A percentile compares a stretch with the other conserved stretches of the same genome.
Evolutionary conservation across 2,888 invertebrate species (phyloP).

Genomic region (Nineta flava): DNA sequence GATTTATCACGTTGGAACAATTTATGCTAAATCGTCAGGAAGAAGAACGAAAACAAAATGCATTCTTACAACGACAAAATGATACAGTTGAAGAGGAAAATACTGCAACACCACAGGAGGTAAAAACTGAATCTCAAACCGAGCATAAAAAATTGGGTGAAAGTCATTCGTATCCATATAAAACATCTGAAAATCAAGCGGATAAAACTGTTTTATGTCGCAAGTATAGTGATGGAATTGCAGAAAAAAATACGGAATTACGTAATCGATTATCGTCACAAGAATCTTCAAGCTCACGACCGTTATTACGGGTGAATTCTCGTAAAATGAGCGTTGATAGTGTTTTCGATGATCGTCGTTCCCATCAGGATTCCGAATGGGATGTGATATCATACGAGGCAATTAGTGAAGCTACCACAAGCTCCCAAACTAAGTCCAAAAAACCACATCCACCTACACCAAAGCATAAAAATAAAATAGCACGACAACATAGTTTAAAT

Average conservation of each 20-base stretch:
- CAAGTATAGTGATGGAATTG: slow-evolving; percentile 3
- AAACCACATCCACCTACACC: slow-evolving; percentile 11
- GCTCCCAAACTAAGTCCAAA: not conserved
- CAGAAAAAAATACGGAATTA: not conserved
- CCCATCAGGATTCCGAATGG: not conserved
- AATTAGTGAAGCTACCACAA: not conserved
- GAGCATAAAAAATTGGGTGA: slow-evolving; percentile 9
- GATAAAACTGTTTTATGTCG: slow-evolving; percentile 4
- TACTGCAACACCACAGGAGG: not conserved
- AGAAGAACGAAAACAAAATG: slow-evolving; percentile 43
- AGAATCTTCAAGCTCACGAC: slow-evolving; percentile 20
- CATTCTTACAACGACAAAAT: slow-evolving; percentile 17
- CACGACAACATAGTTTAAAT: slow-evolving; percentile 23
- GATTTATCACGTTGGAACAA: slow-evolving; percentile 61
- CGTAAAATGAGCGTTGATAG: slow-evolving; percentile 6
- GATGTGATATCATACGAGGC: not conserved
- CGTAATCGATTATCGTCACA: not conserved
- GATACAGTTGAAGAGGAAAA: slow-evolving; percentile 21
- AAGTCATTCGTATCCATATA: slow-evolving; percentile 1
- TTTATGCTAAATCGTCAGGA: slow-evolving; percentile 63
- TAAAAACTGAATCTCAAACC: not conserved
- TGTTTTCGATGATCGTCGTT: slow-evolving; percentile 2
- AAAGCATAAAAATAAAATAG: slow-evolving; percentile 18
- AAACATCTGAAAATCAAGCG: not conserved
- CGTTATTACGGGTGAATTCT: slow-evolving; percentile 1